Evolutionary conservation across 2,113 vertebrate species (phyloP), one percentile per base, ranked within the genome.

Genomic region (Egretta garzetta): DNA sequence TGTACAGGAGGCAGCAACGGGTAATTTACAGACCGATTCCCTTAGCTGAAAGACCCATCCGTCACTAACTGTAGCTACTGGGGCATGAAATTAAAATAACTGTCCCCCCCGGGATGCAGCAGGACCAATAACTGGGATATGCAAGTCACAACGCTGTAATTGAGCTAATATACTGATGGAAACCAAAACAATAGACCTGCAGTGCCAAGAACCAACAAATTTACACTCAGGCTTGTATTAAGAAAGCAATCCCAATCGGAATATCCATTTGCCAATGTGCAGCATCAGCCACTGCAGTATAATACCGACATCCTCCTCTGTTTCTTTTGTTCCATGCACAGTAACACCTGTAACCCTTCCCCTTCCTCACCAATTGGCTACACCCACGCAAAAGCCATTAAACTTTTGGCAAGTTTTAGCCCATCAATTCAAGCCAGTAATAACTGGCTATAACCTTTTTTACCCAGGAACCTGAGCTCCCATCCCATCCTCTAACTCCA

Each of bases 41-140:
- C 89, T 93, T 94, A 60, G 97, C 94, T 98, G 97, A 97, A 97
- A 97, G 98, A 97, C 88, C 98, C 98, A 99, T 99, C 98, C 67
- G 97, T 99, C 99, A 99, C 98, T 98, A 98, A 94, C 91, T 87
- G 97, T 68, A 97, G 97, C 97, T 96, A 97, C 97, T 98, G 97
- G 98, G 97, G 97, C 98, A 98, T 99, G 98, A 99, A 99, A 99
- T 99, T 99, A 98, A 99, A 99, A 99, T 99, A 98, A 93, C 96
- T 80, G 94, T 95, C 96, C 97, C 97, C 96, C 96, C 82, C 95
- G 95, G 98, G 97, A 93, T 97, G 97, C 93, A 86, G 80, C 94
- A 97, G 97, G 97, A 98, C 96, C 95, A 97, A 93, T 98, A 97
- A 97, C 87, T 55, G 79, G 86, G 87, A 95, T 97, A 93, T 91